phyloP scores from a whole-genome alignment of 2,888 invertebrate species.

The Pegoplata infirma region DNA sequence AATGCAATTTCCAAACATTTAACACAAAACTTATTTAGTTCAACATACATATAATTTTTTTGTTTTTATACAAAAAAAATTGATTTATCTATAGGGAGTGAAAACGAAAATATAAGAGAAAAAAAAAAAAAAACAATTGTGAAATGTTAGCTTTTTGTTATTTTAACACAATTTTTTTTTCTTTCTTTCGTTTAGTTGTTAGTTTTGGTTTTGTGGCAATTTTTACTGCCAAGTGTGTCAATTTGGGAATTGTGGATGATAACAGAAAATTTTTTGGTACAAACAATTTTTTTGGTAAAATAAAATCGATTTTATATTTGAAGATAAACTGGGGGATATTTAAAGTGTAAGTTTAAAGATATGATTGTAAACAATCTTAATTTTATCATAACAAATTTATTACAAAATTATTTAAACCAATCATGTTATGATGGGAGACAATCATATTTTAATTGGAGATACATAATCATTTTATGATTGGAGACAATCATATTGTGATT shows the following conservation, averaged over 20 bases:
- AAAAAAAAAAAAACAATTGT: not conserved
- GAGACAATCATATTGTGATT: too few species aligned
- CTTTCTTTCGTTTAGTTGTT: slow-evolving; percentile 1
- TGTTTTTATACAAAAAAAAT: slow-evolving; percentile 16
- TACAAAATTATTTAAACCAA: too few species aligned
- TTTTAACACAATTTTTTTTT: slow-evolving; percentile 4
- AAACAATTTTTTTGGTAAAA: too few species aligned
- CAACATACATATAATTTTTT: slow-evolving; percentile 18
- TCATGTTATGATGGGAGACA: too few species aligned
- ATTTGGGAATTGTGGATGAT: slow-evolving; percentile 2
- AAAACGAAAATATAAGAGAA: slow-evolving; percentile 2
- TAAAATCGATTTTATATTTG: too few species aligned
- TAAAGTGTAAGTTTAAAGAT: too few species aligned
- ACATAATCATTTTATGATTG: too few species aligned
- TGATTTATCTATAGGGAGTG: slow-evolving; percentile 30
- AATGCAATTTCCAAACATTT: slow-evolving; percentile 50
- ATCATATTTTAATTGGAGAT: too few species aligned
- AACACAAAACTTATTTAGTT: slow-evolving; percentile 38
- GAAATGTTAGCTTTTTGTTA: not conserved
- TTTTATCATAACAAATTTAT: too few species aligned
- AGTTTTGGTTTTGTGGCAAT: not conserved
- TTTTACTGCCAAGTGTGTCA: slow-evolving; percentile 45
- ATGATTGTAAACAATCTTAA: too few species aligned
- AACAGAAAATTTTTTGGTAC: not conserved
- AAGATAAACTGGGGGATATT: too few species aligned